Conservation (phyloP, 1,140 invertebrate genomes). For the Drosophila orena region DNA sequence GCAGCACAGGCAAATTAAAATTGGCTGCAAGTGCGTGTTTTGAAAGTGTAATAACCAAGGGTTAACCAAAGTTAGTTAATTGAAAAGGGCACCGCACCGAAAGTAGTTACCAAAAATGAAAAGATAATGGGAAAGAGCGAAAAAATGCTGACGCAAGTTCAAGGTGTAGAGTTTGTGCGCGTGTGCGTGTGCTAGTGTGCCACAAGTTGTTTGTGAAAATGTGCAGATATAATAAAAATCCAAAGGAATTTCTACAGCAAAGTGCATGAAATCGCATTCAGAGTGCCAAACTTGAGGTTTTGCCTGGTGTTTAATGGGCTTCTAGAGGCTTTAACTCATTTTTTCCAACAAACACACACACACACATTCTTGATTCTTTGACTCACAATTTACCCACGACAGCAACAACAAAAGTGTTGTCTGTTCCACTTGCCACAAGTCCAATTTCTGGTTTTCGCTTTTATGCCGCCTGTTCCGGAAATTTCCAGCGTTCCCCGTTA, state of each 20-base stretch:
- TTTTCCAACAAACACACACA: slow-evolving; percentile 21
- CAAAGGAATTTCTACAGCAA: neutral
- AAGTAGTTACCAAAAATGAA: slow-evolving; percentile 1
- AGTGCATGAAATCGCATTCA: neutral
- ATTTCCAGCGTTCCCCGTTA: slow-evolving; percentile 39
- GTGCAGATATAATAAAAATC: slow-evolving; percentile 8
- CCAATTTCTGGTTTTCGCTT: slow-evolving; percentile 78
- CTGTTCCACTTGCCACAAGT: slow-evolving; percentile 61
- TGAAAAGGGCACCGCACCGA: slow-evolving; percentile 2
- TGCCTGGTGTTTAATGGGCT: slow-evolving; percentile 16
- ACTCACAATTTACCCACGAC: slow-evolving; percentile 76
- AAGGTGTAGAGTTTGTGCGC: slow-evolving; percentile 43
- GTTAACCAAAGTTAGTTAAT: neutral
- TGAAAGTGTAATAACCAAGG: slow-evolving; percentile 13
- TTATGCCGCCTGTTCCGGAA: slow-evolving; percentile 56
- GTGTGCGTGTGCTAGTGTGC: slow-evolving; percentile 27
- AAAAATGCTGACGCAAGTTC: slow-evolving; percentile 61
- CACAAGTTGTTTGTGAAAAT: slow-evolving; percentile 45
- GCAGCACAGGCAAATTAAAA: slow-evolving; percentile 1
- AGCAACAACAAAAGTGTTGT: slow-evolving; percentile 70
- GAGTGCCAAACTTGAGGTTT: slow-evolving; percentile 3
- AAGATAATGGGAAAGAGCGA: slow-evolving; percentile 15
- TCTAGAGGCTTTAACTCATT: slow-evolving; percentile 22
- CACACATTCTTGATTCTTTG: slow-evolving; percentile 64
- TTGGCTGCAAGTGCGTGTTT: slow-evolving; percentile 18